Evolutionary conservation across 2,888 invertebrate genomes (phyloP).

Genomic region (Yponomeuta sedellus): DNA sequence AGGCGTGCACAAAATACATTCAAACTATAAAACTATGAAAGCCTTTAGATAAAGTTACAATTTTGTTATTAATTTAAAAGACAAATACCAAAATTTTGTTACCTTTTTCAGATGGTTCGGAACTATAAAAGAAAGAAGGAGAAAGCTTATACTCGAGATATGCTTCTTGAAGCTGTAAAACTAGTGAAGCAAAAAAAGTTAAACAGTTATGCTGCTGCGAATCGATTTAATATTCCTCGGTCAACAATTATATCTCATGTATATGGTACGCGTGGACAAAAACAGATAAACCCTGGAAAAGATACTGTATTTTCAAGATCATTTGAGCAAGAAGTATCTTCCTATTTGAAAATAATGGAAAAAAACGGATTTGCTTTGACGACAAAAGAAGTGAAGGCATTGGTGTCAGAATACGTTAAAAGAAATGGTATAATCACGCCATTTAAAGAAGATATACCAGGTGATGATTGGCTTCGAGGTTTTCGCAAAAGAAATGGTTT

Average conservation of each 20-base stretch:
- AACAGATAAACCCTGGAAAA: constrained; percentile 24
- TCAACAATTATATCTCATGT: constrained; percentile 20
- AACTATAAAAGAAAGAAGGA: constrained; percentile 11
- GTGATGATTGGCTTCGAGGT: too few relatives aligned
- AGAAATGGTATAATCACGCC: too few relatives aligned
- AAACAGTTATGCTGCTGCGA: constrained; percentile 20
- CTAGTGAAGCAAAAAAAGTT: constrained; percentile 21
- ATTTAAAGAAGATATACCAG: too few relatives aligned
- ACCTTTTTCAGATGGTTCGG: constrained; percentile 9
- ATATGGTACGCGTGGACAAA: constrained; percentile 15
- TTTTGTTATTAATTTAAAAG: neutral
- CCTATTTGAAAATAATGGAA: constrained; percentile 26
- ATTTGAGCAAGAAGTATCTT: constrained; percentile 26
- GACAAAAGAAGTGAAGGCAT: constrained; percentile 28
- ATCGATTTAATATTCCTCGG: constrained; percentile 24
- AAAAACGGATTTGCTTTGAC: constrained; percentile 34
- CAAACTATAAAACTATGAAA: constrained; percentile 3
- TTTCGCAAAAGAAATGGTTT: too few relatives aligned
- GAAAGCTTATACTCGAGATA: constrained; percentile 13
- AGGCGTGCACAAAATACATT: constrained; percentile 1
- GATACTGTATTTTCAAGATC: constrained; percentile 26
- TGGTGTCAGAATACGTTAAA: too few relatives aligned
- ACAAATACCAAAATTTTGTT: neutral
- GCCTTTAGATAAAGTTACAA: neutral
- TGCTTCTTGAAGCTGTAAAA: constrained; percentile 21